Base-by-base conservation (phyloP, 2,113 vertebrate species). In the Cinclus cinclus region DNA sequence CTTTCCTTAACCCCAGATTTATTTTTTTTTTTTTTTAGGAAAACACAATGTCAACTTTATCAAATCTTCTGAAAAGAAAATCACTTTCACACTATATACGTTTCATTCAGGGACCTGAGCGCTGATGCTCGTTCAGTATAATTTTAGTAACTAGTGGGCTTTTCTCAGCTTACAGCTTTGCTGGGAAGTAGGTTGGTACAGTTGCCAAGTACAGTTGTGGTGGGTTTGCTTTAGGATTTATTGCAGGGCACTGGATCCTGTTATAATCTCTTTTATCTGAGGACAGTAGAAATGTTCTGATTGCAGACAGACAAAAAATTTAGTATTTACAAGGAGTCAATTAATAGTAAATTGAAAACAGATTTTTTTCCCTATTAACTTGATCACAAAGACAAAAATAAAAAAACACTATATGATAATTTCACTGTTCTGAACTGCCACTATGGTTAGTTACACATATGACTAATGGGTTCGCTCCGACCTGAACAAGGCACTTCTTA, bases 331-430 rank as follows among this genome's bases (percentile, higher is more conserved):
- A 74, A 91, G 52, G 31, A 84, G 46, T 39, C 39, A 55, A 55
- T 65, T 81, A 63, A 91, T 56, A 92, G 55, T 25, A 94, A 93
- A 95, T 88, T 76, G 89, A 87, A 85, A 97, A 89, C 65, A 64
- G 19, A 28, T 52, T 88, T 93, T 94, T 58, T 75, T 75, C 42
- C 28, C 46, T 75, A 68, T 68, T 91, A 77, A 78, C 78, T 86
- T 92, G 73, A 79, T 94, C 79, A 74, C 24, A 67, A 49, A 84
- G 44, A 46, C 31, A 86, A 70, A 60, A 42, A 37, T 83, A 47
- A 0, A 42, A 37, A 85, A 47, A 0, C 5, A 31, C 15, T 55
- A 30, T 35, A 70, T 86, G 39, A 41, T 70, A 42, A 52, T 10
- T 52, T 83, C 63, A 21, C 89, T 82, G 35, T 71, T 68, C 67